Conservation (phyloP, 2,888 invertebrate species). For the Lasioglossum oenotherae region DNA sequence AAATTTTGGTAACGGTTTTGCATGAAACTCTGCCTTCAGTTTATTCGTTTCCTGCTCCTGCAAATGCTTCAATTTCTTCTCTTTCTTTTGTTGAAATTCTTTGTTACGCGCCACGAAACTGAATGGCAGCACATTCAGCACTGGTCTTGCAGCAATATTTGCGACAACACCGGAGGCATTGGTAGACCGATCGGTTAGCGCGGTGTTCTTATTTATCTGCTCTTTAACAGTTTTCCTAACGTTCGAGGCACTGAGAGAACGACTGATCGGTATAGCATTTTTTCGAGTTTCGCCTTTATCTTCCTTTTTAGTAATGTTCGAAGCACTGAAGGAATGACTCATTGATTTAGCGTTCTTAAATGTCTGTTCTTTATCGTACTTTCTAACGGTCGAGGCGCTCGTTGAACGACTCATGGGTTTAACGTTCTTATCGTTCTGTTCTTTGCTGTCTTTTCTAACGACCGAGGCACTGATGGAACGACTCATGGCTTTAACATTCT, state of each 20-base stretch:
- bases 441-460: background rate
- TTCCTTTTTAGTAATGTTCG: background rate
- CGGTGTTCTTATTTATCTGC: background rate
- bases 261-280: background rate
- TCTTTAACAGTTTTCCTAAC: background rate
- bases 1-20: conserved; percentile 86
- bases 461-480: background rate
- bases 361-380: background rate
- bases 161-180: background rate
- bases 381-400: background rate
- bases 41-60: conserved; percentile 70
- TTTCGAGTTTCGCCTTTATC: background rate
- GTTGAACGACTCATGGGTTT: background rate
- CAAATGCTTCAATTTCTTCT: conserved; percentile 82
- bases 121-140: conserved; percentile 82
- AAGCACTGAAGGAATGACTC: conserved; percentile 3
- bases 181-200: background rate
- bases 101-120: conserved; percentile 85
- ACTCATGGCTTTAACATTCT: background rate
- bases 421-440: background rate
- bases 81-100: conserved; percentile 81
- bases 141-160: conserved; percentile 46
- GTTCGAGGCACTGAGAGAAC: conserved; percentile 6
- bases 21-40: conserved; percentile 85
- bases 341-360: background rate